Conservation (phyloP, 1,140 invertebrate species). For the Cylas formicarius region DNA sequence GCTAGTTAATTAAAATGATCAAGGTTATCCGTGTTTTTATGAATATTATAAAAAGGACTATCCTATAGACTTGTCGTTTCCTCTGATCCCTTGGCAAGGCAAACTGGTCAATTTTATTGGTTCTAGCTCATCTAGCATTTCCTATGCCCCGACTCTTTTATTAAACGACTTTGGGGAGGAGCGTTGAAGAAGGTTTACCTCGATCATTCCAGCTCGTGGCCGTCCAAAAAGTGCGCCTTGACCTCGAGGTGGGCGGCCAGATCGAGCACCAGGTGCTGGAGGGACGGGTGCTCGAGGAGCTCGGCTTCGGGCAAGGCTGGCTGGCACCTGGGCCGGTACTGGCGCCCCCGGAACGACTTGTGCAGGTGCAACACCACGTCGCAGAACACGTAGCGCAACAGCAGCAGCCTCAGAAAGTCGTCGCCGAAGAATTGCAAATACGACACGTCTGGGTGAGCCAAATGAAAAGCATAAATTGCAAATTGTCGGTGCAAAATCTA, state of each 20-base stretch:
- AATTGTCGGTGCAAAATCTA: too few relatives aligned
- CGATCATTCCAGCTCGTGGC: conserved; percentile 65
- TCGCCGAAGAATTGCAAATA: conserved; percentile 88
- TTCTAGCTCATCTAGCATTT: too few relatives aligned
- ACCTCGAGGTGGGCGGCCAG: conserved; percentile 76
- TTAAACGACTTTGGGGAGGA: too few relatives aligned
- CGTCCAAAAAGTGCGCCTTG: conserved; percentile 63
- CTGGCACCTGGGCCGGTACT: conserved; percentile 76
- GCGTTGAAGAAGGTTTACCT: too few relatives aligned
- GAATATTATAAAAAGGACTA: too few relatives aligned
- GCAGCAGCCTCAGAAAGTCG: conserved; percentile 82
- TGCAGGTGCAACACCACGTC: conserved; percentile 81
- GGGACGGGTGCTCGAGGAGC: conserved; percentile 76
- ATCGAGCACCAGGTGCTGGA: conserved; percentile 76
- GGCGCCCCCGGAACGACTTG: conserved; percentile 69
- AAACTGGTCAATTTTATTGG: too few relatives aligned
- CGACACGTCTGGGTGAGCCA: conserved; percentile 63
- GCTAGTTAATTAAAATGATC: too few relatives aligned
- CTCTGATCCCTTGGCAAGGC: too few relatives aligned
- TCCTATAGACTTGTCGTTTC: too few relatives aligned
- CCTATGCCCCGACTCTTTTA: too few relatives aligned
- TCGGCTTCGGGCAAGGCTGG: conserved; percentile 82
- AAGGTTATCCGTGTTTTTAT: too few relatives aligned
- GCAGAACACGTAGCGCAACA: conserved; percentile 90
- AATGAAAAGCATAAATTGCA: too few relatives aligned